Conservation (phyloP, 2,113 vertebrate species). For the Martes martes region DNA sequence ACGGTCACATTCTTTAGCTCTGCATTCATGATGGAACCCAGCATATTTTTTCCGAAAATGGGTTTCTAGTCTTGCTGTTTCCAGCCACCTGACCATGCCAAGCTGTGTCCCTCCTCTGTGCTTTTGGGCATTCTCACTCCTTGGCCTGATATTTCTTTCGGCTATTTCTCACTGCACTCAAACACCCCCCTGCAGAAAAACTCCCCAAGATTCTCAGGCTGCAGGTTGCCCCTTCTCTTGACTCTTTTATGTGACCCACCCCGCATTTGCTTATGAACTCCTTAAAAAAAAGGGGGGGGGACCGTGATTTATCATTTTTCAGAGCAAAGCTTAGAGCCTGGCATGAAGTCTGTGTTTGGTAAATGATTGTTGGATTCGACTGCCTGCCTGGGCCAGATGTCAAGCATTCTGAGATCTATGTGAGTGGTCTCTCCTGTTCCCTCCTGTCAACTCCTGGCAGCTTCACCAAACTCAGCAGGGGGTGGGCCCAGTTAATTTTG, state of each 20-base stretch:
- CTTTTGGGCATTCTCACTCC: not conserved
- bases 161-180: not conserved
- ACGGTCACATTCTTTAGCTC: not conserved
- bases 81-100: not conserved
- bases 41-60: not conserved
- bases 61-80: not conserved
- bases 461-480: not conserved
- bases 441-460: not conserved
- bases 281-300: not conserved
- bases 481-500: not conserved
- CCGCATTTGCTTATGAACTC: not conserved
- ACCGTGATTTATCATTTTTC: not conserved
- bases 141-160: not conserved
- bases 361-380: not conserved
- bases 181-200: not conserved
- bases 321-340: too few relatives aligned
- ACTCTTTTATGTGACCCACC: not conserved
- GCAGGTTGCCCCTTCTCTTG: fast-evolving
- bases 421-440: not conserved
- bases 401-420: not conserved
- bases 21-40: not conserved
- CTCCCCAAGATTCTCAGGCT: not conserved
- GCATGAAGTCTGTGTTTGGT: not conserved
- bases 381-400: not conserved
- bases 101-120: not conserved